Percentiles rank a stretch among this genome's conserved stretches.
Evolutionary conservation across 2,888 invertebrate species (phyloP).

Genomic region (Drosophila aldrichi): DNA sequence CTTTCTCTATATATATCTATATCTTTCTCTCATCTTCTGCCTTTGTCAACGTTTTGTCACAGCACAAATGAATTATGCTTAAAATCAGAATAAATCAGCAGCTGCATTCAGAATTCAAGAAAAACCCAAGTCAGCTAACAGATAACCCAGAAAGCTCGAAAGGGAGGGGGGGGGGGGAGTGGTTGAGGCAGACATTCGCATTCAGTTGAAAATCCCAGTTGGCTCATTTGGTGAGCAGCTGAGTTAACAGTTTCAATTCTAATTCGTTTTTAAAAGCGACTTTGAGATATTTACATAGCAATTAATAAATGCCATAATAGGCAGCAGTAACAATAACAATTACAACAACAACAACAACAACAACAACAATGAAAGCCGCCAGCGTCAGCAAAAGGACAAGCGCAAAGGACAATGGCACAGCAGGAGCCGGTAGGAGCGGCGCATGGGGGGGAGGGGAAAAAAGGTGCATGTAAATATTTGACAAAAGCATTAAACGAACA

Average conservation of each 20-base stretch:
- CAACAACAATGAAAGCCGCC: conserved; percentile 11
- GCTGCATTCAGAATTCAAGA: neutral
- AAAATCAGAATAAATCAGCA: conserved; percentile 7
- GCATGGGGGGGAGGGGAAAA: conserved; percentile 31
- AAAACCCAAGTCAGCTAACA: no score
- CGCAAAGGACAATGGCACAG: conserved; percentile 45
- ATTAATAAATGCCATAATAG: conserved; percentile 72
- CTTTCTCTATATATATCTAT: no score
- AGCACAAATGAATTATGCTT: neutral
- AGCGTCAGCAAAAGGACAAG: conserved; percentile 18
- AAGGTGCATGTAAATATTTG: conserved; percentile 74
- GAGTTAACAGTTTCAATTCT: conserved; percentile 37
- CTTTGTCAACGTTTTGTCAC: no score
- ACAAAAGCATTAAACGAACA: conserved; percentile 62
- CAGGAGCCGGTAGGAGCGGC: conserved; percentile 16
- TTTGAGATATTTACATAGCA: conserved; percentile 64
- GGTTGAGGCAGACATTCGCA: neutral
- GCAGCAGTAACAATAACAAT: conserved; percentile 42
- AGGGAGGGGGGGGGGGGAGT: no score
- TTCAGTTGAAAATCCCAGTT: conserved; percentile 30
- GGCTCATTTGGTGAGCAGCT: conserved; percentile 27
- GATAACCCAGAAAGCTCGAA: no score
- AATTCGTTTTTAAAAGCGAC: conserved; percentile 52
- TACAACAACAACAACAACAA: conserved; percentile 23
- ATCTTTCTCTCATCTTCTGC: neutral